A percentile compares a stretch with the other conserved stretches of the same genome.
Conservation (phyloP, 1,140 invertebrate species). For the Pseudomyrmex concolor region DNA sequence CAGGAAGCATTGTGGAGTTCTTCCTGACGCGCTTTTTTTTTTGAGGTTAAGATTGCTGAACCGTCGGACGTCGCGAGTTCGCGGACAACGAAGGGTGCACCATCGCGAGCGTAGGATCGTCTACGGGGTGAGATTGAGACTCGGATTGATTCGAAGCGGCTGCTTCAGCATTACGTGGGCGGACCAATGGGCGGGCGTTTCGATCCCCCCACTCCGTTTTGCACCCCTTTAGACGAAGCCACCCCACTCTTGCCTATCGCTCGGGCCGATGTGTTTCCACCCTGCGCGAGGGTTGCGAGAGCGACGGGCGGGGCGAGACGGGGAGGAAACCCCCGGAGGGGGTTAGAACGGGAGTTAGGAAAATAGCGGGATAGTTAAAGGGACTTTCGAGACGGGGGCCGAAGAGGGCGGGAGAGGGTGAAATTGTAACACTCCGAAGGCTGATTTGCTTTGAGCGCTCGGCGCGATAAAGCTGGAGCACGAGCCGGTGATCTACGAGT, state of each 20-base stretch:
- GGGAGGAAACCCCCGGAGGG: constrained; percentile 69
- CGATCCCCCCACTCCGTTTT: constrained; percentile 56
- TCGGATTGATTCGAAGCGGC: constrained; percentile 81
- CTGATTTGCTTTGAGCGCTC: constrained; percentile 74
- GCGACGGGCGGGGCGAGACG: constrained; percentile 66
- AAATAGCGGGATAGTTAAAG: constrained; percentile 81
- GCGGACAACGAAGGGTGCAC: constrained; percentile 58
- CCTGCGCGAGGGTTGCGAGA: constrained; percentile 48
- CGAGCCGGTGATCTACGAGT: constrained; percentile 34
- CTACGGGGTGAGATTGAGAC: constrained; percentile 76
- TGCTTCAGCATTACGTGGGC: constrained; percentile 66
- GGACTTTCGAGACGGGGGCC: constrained; percentile 63
- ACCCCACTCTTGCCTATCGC: constrained; percentile 12
- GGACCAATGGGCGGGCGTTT: constrained; percentile 71
- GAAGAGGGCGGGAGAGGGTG: constrained; percentile 45
- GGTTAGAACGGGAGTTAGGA: constrained; percentile 75
- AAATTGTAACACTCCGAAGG: constrained; percentile 77
- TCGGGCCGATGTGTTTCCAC: constrained; percentile 69
- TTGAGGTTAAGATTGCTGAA: neutral
- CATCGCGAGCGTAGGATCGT: constrained; percentile 75
- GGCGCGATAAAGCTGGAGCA: constrained; percentile 63
- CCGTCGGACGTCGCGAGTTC: constrained; percentile 22
- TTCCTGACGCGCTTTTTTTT: constrained; percentile 23
- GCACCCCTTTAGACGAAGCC: constrained; percentile 33
- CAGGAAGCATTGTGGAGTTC: neutral